phyloP scores from a whole-genome alignment of 2,888 invertebrate species.

The Cephus rjabovi region DNA sequence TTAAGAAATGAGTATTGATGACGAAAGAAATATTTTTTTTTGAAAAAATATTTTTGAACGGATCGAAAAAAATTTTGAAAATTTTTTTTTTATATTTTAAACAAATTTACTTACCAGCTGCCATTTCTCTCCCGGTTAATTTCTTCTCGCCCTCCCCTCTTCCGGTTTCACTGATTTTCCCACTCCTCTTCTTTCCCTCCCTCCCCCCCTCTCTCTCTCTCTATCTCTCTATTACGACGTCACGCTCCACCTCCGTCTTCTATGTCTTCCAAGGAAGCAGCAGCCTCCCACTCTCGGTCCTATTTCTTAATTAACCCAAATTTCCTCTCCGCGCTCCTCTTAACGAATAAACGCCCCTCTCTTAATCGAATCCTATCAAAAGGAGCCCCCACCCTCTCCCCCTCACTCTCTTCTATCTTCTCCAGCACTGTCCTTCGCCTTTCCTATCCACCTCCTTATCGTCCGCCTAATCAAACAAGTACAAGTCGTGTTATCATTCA shows the following conservation, averaged over 20 bases:
- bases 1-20: neutral
- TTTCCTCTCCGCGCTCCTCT: neutral
- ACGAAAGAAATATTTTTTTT: too few relatives aligned
- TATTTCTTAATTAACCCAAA: neutral
- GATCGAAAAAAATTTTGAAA: too few relatives aligned
- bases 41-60: too few relatives aligned
- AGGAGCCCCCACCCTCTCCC: neutral
- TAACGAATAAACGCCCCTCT: neutral
- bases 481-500: neutral
- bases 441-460: neutral
- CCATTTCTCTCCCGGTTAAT: constrained; percentile 30
- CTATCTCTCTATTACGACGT: neutral
- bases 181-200: constrained; percentile 12
- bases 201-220: constrained; percentile 9
- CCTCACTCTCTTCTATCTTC: neutral
- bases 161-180: neutral
- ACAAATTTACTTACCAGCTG: constrained; percentile 43
- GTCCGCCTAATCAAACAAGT: neutral
- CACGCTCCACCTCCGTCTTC: neutral
- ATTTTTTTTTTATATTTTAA: too few relatives aligned
- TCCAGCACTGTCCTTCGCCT: neutral
- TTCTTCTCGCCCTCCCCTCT: constrained; percentile 7
- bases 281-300: neutral
- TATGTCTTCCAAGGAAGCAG: neutral
- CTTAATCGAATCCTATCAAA: neutral